Evolutionary conservation across 2,888 invertebrate genomes (phyloP), one percentile per base, ranked within the genome.

Genomic region (Phymatocera aterrima): DNA sequence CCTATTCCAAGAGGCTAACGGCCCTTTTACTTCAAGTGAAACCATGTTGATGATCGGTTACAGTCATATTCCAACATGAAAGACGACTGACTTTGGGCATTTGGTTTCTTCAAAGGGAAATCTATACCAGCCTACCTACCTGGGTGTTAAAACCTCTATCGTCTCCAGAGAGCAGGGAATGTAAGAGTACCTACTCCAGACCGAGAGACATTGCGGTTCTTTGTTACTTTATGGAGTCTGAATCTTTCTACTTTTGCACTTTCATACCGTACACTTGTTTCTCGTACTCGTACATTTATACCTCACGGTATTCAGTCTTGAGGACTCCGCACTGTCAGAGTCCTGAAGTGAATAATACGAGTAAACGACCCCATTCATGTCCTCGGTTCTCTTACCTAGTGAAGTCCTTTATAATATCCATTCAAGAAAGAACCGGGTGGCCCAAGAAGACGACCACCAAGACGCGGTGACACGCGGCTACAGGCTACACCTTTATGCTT

Each of bases 401-500:
- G 18, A 15, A 46, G 68, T 68, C 43, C 46, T 28, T 43, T 64
- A 64, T 64, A 51, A 57, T 64, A 68, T 15, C 68, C 68, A 68
- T 68, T 68, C n/a, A n/a, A n/a, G 68, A 72, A 51, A 46, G 51
- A 51, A 48, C 72, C 72, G 72, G 72, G 72, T 68, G 68, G 68
- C 68, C 68, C 15, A 10, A n/a, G 46, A 24, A 34, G 46, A 68
- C 68, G 68, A 64, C 64, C 64, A 64, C 64, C 64, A 18, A 64
- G 34, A 21, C 64, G 37, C 37, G 21, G 37, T n/a, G 64, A 21
- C 61, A 64, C 64, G 37, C n/a, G n/a, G n/a, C n/a, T n/a, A n/a
- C n/a, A n/a, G n/a, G 21, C 34, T 37, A 37, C 21, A 64, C 21
- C 34, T 34, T 34, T 10, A n/a, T 34, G 3, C 5, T n/a, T 15